These are phyloP conservation scores for Tryphoninae sp. DNA, from an alignment of 2,888 invertebrate species.

Conservation along the genomic window DNA sequence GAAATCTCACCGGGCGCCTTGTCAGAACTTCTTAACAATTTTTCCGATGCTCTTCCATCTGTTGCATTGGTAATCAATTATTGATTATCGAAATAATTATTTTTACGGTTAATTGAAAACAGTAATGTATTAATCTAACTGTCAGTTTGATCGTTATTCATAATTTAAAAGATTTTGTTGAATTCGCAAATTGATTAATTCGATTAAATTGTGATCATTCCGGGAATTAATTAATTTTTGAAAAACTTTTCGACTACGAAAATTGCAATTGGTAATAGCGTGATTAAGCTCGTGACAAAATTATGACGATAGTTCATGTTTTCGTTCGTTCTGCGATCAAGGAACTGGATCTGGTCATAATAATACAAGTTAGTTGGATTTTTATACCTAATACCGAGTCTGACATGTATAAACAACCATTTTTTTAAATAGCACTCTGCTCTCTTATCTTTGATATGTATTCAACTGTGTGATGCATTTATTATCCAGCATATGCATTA, in stretches of 20 bases:
- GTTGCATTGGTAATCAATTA: background rate
- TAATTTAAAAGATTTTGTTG: background rate
- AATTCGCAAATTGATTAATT: background rate
- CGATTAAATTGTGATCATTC: background rate
- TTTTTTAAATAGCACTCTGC: background rate
- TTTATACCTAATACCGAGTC: background rate
- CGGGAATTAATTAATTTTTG: background rate
- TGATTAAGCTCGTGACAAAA: conserved; percentile 14
- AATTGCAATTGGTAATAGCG: conserved; percentile 7
- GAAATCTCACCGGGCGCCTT: conserved; percentile 59
- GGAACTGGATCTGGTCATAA: background rate
- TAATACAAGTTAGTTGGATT: background rate
- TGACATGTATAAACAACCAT: background rate
- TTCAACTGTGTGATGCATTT: background rate
- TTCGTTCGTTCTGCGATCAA: background rate
- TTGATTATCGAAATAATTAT: background rate
- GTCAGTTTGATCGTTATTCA: background rate
- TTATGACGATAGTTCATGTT: conserved; percentile 28
- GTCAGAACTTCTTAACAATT: conserved; percentile 28
- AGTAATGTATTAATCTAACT: background rate
- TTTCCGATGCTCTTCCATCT: conserved; percentile 40
- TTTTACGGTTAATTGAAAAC: too few relatives aligned
- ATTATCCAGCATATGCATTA: background rate
- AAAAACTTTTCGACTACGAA: conserved; percentile 37
- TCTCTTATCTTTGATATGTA: background rate